Evolutionary conservation across 2,113 vertebrate genomes (phyloP).

Genomic region (Conger conger): DNA sequence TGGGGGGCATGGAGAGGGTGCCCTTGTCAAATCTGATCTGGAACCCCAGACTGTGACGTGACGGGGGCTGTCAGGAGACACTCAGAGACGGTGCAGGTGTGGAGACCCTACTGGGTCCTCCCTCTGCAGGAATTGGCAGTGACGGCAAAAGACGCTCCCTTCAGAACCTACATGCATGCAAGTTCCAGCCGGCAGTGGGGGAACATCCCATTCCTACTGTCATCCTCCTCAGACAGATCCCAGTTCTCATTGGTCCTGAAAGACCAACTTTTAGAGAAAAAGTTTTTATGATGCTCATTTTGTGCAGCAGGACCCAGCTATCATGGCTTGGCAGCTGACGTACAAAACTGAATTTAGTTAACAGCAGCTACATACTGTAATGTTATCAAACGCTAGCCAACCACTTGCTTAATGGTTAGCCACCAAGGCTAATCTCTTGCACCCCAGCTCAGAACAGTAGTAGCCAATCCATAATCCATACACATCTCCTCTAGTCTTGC

Average conservation of each 20-base stretch:
- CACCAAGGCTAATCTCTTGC: too few species aligned
- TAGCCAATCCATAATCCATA: too few species aligned
- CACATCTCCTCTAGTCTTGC: too few species aligned
- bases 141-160: background rate
- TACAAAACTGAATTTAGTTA: too few species aligned
- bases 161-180: background rate
- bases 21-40: slow-evolving; percentile 64
- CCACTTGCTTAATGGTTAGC: too few species aligned
- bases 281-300: too few species aligned
- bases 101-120: slow-evolving; percentile 47
- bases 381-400: too few species aligned
- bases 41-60: slow-evolving; percentile 56
- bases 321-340: too few species aligned
- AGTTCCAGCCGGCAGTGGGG: background rate
- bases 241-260: background rate
- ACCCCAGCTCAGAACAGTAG: too few species aligned
- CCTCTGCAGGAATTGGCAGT: background rate
- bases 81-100: slow-evolving; percentile 61
- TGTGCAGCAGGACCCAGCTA: too few species aligned
- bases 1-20: slow-evolving; percentile 43
- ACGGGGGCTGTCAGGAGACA: slow-evolving; percentile 62
- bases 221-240: background rate
- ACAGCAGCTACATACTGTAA: too few species aligned
- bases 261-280: too few species aligned
- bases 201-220: background rate